phyloP scores from a whole-genome alignment of 37 sponge, comb jelly and placozoan genomes.

The Halisarca cf. caerulea region DNA sequence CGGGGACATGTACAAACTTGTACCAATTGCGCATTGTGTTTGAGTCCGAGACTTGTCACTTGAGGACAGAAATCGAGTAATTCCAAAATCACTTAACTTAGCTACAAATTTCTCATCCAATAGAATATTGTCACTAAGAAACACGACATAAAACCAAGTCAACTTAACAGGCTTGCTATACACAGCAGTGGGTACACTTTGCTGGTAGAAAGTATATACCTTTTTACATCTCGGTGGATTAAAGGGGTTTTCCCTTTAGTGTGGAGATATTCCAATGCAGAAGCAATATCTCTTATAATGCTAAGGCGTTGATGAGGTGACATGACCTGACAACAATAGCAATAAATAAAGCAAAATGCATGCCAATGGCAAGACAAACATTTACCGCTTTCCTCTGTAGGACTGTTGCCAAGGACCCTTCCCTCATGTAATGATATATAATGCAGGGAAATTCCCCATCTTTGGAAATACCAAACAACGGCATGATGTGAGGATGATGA shows the following conservation, averaged over 20 bases:
- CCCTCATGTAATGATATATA: not conserved
- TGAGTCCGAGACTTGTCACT: not conserved
- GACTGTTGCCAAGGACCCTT: not conserved
- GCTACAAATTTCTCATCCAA: not conserved
- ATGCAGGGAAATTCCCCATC: slow-evolving; percentile 5
- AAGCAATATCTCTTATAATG: not conserved
- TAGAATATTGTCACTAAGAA: slow-evolving; percentile 15
- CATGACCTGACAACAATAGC: not conserved
- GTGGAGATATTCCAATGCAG: slow-evolving; percentile 23
- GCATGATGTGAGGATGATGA: not conserved
- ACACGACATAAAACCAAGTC: too few species aligned
- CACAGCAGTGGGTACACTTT: too few species aligned
- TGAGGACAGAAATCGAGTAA: not conserved
- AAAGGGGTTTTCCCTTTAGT: not conserved
- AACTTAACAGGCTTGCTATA: too few species aligned
- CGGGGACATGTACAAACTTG: not conserved
- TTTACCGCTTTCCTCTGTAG: too few species aligned
- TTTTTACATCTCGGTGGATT: slow-evolving; percentile 23
- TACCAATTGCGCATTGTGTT: not conserved
- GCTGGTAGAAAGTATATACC: not conserved
- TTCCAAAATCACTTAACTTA: slow-evolving; percentile 18
- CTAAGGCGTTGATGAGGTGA: not conserved
- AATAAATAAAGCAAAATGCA: too few species aligned
- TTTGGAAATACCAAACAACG: not conserved
- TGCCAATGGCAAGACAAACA: too few species aligned